Conservation (phyloP, 2,888 invertebrate genomes). For the Macaria liturata region DNA sequence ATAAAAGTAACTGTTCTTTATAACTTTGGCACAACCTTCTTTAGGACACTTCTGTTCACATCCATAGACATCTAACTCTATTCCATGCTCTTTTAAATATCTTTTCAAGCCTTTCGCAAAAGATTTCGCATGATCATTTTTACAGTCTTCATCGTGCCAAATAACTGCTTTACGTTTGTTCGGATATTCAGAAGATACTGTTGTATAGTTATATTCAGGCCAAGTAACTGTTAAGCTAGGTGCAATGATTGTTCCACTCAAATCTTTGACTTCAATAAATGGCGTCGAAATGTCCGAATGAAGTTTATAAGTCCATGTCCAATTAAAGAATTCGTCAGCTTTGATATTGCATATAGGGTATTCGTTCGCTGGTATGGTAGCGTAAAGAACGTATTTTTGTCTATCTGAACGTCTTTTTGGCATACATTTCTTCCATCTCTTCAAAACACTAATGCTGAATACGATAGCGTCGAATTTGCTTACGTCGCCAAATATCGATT, state of each 20-base stretch:
- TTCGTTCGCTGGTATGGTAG: slow-evolving; percentile 51
- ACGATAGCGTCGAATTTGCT: slow-evolving; percentile 63
- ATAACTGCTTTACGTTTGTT: slow-evolving; percentile 45
- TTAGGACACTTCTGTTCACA: slow-evolving; percentile 54
- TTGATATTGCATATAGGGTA: slow-evolving; percentile 54
- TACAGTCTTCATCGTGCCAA: slow-evolving; percentile 50
- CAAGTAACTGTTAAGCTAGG: slow-evolving; percentile 50
- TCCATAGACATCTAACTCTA: slow-evolving; percentile 76
- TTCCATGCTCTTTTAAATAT: slow-evolving; percentile 55
- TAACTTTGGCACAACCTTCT: slow-evolving; percentile 44
- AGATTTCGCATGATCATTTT: slow-evolving; percentile 31
- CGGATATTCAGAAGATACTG: neutral
- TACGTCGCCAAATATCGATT: slow-evolving; percentile 45
- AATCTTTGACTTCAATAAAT: slow-evolving; percentile 62
- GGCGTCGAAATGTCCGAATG: slow-evolving; percentile 65
- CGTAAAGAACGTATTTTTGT: slow-evolving; percentile 68
- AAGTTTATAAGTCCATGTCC: slow-evolving; percentile 74
- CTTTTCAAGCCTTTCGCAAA: slow-evolving; percentile 58
- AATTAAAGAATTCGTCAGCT: slow-evolving; percentile 66
- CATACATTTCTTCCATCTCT: slow-evolving; percentile 40
- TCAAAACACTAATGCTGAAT: slow-evolving; percentile 50
- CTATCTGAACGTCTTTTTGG: slow-evolving; percentile 48
- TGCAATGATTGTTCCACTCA: slow-evolving; percentile 48
- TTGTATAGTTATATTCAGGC: slow-evolving; percentile 26
- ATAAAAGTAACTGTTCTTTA: slow-evolving; percentile 65